phyloP scores from a whole-genome alignment of 2,797 vertebrate genomes.

The Poecile montanus region DNA sequence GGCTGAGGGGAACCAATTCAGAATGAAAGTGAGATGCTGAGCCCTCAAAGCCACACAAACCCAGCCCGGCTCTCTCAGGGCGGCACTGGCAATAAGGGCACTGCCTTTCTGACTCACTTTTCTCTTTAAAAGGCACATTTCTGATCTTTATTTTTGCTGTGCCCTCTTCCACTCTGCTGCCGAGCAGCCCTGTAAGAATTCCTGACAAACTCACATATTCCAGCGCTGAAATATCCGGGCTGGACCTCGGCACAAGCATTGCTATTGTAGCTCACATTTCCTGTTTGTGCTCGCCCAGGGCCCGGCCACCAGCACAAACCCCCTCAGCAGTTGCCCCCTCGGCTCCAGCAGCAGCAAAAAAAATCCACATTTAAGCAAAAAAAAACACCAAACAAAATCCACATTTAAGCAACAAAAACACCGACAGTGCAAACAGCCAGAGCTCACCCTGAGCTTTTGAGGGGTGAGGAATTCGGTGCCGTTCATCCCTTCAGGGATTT shows the following conservation, averaged over 20 bases:
- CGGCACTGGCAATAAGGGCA: background rate
- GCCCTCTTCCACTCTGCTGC: background rate
- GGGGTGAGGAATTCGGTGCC: background rate
- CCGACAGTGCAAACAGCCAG: background rate
- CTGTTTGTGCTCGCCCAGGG: slow-evolving; percentile 29
- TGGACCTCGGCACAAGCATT: background rate
- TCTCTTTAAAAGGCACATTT: background rate
- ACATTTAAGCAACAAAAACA: background rate
- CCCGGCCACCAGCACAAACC: background rate
- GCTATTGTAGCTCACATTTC: slow-evolving; percentile 20
- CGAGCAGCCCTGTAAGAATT: background rate
- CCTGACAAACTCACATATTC: background rate
- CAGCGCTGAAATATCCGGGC: background rate
- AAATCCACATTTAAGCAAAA: background rate
- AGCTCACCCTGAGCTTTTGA: background rate
- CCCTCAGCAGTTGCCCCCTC: slow-evolving; percentile 9
- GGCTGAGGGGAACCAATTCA: background rate
- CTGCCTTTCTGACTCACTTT: background rate
- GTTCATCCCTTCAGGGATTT: background rate
- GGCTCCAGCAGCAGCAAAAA: background rate
- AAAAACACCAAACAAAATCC: background rate
- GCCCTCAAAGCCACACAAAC: background rate
- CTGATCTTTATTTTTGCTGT: background rate
- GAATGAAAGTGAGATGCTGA: background rate
- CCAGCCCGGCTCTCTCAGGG: background rate